phyloP scores from a whole-genome alignment of 2,113 vertebrate species.

The Procavia capensis region DNA sequence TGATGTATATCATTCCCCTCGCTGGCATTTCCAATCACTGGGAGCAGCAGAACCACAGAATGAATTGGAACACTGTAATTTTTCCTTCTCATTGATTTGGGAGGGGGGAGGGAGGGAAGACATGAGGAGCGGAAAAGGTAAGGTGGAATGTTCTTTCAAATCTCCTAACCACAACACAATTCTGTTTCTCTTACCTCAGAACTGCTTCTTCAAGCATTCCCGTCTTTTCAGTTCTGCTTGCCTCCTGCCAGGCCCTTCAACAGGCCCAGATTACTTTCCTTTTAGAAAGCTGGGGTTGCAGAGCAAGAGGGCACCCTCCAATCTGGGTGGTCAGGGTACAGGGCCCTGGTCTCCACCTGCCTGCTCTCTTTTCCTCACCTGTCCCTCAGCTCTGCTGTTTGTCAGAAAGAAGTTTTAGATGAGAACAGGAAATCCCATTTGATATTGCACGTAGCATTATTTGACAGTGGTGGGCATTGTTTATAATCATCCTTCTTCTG shows the following conservation, averaged over 20 bases:
- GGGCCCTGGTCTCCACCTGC: neutral
- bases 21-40: slow-evolving; percentile 70
- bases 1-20: slow-evolving; percentile 63
- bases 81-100: slow-evolving; percentile 51
- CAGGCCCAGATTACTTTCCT: neutral
- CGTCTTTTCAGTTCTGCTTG: neutral
- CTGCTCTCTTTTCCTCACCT: neutral
- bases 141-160: slow-evolving; percentile 51
- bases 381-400: neutral
- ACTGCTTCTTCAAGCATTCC: neutral
- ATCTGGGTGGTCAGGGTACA: neutral
- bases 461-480: slow-evolving; percentile 41
- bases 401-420: slow-evolving; percentile 24
- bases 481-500: slow-evolving; percentile 60
- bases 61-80: slow-evolving; percentile 63
- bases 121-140: neutral
- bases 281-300: neutral
- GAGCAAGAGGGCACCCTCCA: neutral
- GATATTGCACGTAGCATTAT: slow-evolving; percentile 22
- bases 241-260: neutral
- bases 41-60: slow-evolving; percentile 36
- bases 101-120: neutral
- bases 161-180: neutral
- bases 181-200: neutral
- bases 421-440: slow-evolving; percentile 9